Evolutionary conservation across 2,888 invertebrate species (phyloP).

Genomic region (Drosophila monieri): DNA sequence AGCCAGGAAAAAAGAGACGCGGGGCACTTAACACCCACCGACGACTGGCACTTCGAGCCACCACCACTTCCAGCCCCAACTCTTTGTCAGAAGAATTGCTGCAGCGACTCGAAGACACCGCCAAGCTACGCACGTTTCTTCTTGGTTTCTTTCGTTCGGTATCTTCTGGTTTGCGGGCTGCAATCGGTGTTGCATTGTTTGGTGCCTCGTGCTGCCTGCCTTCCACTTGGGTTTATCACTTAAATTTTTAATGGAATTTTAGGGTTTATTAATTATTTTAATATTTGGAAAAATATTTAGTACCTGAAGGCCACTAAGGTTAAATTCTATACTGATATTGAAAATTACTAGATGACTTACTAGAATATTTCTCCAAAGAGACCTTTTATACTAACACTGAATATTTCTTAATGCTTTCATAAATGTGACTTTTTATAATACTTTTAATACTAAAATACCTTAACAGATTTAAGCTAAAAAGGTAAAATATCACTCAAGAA

Average conservation of each 20-base stretch:
- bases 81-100: not conserved
- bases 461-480: too few relatives aligned
- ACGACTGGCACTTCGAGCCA: slow-evolving; percentile 12
- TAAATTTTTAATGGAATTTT: not conserved
- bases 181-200: slow-evolving; percentile 41
- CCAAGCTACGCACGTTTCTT: slow-evolving; percentile 58
- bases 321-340: too few relatives aligned
- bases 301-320: not conserved
- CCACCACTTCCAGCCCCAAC: not conserved
- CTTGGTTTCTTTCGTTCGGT: slow-evolving; percentile 42
- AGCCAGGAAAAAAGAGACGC: slow-evolving; percentile 25
- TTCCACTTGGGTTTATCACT: slow-evolving; percentile 18
- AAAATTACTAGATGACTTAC: too few relatives aligned
- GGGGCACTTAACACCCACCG: slow-evolving; percentile 49
- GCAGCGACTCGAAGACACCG: slow-evolving; percentile 16
- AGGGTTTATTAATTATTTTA: not conserved
- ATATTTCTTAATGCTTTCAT: too few relatives aligned
- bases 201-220: slow-evolving; percentile 16
- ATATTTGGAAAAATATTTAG: not conserved
- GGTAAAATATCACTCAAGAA: too few relatives aligned
- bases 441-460: too few relatives aligned
- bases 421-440: too few relatives aligned
- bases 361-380: too few relatives aligned
- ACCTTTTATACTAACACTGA: too few relatives aligned
- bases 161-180: slow-evolving; percentile 29